Percentiles rank a stretch among this genome's conserved stretches.
These are phyloP conservation scores for Oryzias sinensis DNA, from an alignment of 2,797 vertebrate genomes.

Conservation along the genomic window DNA sequence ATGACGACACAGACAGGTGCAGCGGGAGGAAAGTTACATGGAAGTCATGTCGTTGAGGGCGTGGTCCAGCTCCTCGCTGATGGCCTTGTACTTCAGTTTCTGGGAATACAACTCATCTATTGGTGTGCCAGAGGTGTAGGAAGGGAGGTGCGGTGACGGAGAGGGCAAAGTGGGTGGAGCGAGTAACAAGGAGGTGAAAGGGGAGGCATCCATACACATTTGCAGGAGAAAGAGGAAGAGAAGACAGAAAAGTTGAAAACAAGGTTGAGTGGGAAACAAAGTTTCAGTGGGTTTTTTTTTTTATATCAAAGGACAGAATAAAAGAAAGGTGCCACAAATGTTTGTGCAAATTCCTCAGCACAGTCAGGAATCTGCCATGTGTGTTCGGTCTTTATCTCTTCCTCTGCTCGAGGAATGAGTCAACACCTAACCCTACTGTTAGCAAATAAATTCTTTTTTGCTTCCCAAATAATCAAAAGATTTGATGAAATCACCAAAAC, in stretches of 20 bases:
- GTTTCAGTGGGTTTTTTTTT: conserved; percentile 49
- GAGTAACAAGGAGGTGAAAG: conserved; percentile 46
- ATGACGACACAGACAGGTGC: conserved; percentile 44
- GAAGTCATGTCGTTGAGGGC: conserved; percentile 99
- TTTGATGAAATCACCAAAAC: background rate
- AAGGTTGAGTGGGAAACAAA: conserved; percentile 29
- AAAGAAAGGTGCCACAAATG: conserved; percentile 35
- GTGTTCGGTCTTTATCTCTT: conserved; percentile 1
- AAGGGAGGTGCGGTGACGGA: conserved; percentile 21
- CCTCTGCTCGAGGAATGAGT: conserved; percentile 12
- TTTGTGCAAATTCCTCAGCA: conserved; percentile 20
- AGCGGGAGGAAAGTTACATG: conserved; percentile 88
- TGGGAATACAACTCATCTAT: conserved; percentile 98
- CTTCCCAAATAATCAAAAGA: conserved; percentile 5
- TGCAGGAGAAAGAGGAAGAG: conserved; percentile 37
- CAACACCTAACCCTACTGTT: conserved; percentile 7
- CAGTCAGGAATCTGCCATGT: conserved; percentile 8
- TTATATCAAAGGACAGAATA: conserved; percentile 22
- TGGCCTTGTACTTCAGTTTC: conserved; percentile 99
- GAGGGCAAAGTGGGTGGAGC: conserved; percentile 49
- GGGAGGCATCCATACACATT: conserved; percentile 61
- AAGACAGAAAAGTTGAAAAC: conserved; percentile 47
- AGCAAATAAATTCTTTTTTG: conserved; percentile 12
- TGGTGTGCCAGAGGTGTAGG: conserved; percentile 46
- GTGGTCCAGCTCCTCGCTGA: conserved; percentile 99